Conservation (phyloP, 2,797 vertebrate genomes). For the Phrynocephalus guinanensis region DNA sequence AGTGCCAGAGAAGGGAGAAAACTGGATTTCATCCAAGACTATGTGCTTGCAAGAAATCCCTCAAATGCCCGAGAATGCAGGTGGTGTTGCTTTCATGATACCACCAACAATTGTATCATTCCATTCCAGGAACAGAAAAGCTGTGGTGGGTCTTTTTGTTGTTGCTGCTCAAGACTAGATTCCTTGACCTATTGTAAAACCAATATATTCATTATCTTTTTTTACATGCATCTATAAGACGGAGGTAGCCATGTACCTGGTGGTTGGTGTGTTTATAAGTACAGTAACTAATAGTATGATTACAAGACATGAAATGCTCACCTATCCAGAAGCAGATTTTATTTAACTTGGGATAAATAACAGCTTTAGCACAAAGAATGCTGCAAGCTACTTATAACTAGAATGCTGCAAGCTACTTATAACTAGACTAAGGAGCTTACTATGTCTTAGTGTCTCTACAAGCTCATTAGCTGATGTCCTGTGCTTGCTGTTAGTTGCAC, state of each 20-base stretch:
- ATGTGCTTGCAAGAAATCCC: not conserved
- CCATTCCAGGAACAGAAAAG: not conserved
- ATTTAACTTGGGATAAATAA: slow-evolving; percentile 2
- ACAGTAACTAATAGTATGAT: not conserved
- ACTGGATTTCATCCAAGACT: not conserved
- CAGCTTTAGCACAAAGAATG: slow-evolving; percentile 42
- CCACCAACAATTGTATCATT: not conserved
- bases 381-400: slow-evolving; percentile 39
- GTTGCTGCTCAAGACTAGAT: not conserved
- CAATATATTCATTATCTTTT: not conserved
- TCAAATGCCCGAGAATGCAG: not conserved
- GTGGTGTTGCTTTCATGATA: not conserved
- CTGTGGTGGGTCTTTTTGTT: not conserved
- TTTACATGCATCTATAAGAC: not conserved
- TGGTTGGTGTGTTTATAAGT: fast-evolving
- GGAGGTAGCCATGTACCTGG: not conserved
- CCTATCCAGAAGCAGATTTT: slow-evolving; percentile 21
- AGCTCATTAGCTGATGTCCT: slow-evolving; percentile 65
- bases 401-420: slow-evolving; percentile 67
- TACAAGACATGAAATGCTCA: slow-evolving; percentile 21
- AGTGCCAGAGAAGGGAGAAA: not conserved
- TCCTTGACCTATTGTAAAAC: not conserved
- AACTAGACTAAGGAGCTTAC: slow-evolving; percentile 65
- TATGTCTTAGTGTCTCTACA: slow-evolving; percentile 62
- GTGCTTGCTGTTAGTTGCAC: slow-evolving; percentile 44